These are phyloP conservation scores for Cyaniris semiargus DNA, from an alignment of 2,888 invertebrate genomes.

Conservation along the genomic window DNA sequence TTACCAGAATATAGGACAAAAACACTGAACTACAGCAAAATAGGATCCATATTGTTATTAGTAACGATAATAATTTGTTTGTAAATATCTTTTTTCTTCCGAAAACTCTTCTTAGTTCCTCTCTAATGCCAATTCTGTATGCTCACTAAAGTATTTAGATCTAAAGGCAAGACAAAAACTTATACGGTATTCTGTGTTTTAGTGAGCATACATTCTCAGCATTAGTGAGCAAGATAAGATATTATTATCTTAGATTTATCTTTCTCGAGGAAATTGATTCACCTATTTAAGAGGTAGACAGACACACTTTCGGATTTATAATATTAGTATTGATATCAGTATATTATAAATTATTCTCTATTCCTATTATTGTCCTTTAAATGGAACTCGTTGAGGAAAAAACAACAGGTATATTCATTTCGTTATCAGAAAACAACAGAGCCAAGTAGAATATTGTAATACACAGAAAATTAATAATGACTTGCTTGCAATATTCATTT, in stretches of 20 bases:
- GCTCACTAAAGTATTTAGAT: neutral
- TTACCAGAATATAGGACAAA: neutral
- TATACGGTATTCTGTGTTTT: neutral
- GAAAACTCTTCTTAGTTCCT: neutral
- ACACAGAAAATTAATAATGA: neutral
- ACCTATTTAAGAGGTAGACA: neutral
- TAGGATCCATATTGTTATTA: neutral
- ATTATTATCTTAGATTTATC: no score
- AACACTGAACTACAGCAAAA: neutral
- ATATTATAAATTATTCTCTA: neutral
- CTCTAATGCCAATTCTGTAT: neutral
- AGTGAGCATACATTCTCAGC: neutral
- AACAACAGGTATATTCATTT: neutral
- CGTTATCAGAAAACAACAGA: neutral
- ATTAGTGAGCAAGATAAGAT: neutral
- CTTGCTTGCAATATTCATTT: neutral
- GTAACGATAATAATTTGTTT: neutral
- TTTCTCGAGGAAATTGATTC: no score
- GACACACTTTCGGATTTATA: neutral
- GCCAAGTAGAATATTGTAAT: neutral
- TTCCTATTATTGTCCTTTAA: slow-evolving; percentile 11
- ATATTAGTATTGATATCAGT: neutral
- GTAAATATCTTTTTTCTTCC: neutral
- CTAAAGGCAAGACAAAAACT: slow-evolving; percentile 10
- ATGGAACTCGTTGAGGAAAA: slow-evolving; percentile 1